Base-by-base conservation (phyloP, 2,113 vertebrate genomes). In the Pollachius pollachius region DNA sequence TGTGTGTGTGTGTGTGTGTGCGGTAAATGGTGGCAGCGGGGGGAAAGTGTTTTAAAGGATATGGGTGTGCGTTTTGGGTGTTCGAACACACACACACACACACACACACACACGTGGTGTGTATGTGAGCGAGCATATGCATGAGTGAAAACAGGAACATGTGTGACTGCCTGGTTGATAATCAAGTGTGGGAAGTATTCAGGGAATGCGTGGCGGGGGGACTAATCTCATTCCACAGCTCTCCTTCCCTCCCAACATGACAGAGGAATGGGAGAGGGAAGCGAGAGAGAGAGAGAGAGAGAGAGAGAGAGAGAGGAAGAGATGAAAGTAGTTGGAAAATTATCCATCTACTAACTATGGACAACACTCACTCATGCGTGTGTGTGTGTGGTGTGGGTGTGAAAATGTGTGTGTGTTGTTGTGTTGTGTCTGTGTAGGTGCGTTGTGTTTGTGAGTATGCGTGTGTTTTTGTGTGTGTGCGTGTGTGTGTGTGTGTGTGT, bases 121-220 rank as follows among this genome's bases (percentile, higher is more conserved):
- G 64, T 61, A 58, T 67, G 34, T 62, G 65, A 34, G 15, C 23
- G 6, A 34, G 52, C 21, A 62, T 48, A 8, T 62, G 41, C 48
- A 18, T 52, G 37, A 66, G 64, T 60, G 71, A 73, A 80, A 83
- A 77, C 75, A 80, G 66, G 72, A 83, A 78, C 79, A 82, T 79
- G 76, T 81, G 82, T 73, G 75, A 63, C 27, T 82, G 80, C 76
- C 79, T 13, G 41, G 41, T 80, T 72, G 54, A 75, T 81, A 78
- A 71, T 69, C 68, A 73, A 59, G 71, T 61, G 75, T 81, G 74
- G 74, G 75, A 86, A 87, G 69, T 66, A 86, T 81, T 76, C 9
- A 9, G 60, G 74, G 85, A 88, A 88, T 85, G 80, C 83, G 69
- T 62, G 69, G 54, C 60, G 12, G 0, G 71, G 64, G 62, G 65